A percentile compares a stretch with the other conserved stretches of the same genome.
These are phyloP conservation scores for Oscheius sp. DNA, from an alignment of 1,140 invertebrate genomes.

Conservation along the genomic window DNA sequence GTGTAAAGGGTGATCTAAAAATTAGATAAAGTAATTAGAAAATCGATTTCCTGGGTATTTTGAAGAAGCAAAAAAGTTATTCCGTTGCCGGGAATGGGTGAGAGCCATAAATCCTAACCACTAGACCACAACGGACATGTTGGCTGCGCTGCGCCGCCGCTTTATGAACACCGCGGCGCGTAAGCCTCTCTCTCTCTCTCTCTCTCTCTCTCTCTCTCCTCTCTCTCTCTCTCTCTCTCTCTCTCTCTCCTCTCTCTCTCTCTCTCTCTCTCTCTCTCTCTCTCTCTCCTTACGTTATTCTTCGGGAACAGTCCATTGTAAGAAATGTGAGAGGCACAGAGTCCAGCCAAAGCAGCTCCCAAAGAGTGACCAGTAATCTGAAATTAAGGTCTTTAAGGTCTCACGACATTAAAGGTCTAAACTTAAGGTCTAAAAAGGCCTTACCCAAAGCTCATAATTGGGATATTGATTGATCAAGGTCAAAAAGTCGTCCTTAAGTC, in stretches of 20 bases:
- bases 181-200: too few species aligned
- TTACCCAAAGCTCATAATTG: constrained; percentile 38
- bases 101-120: constrained; percentile 79
- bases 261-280: too few species aligned
- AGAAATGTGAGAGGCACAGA: constrained; percentile 27
- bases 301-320: constrained; percentile 16
- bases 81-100: too few species aligned
- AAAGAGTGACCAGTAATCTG: constrained; percentile 38
- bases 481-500: constrained; percentile 41
- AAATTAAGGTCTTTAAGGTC: neutral
- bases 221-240: neutral
- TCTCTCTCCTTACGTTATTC: constrained; percentile 8
- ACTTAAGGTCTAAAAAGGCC: neutral
- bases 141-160: too few species aligned
- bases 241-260: neutral
- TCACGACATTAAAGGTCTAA: neutral
- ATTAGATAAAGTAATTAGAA: too few species aligned
- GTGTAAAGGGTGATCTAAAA: constrained; percentile 23
- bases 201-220: neutral
- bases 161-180: too few species aligned
- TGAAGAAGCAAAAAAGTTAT: too few species aligned
- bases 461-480: constrained; percentile 29
- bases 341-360: constrained; percentile 35
- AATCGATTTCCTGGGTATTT: too few species aligned
- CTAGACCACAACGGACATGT: constrained; percentile 43